Base-by-base conservation (phyloP, 2,113 vertebrate species). In the Pygathrix nemaeus region DNA sequence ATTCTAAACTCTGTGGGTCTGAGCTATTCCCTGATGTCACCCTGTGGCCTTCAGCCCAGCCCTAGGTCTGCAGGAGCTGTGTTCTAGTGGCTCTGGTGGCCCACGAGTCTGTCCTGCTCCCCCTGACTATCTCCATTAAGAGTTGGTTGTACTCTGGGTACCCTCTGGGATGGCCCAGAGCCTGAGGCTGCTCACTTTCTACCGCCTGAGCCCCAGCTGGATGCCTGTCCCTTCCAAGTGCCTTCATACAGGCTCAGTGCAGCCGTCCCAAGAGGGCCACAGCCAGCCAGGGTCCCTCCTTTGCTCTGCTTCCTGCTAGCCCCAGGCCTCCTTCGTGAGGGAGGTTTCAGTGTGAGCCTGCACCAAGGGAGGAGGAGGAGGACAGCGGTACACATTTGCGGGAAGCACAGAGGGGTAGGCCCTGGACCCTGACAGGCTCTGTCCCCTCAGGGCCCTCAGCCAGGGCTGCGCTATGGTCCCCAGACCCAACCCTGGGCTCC, bases 241-340 rank as follows among this genome's bases (percentile, higher is more conserved):
- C 35, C 59, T 92, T 72, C 21, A 5, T 8, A n/a, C 40, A 5
- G 38, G 70, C 79, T 59, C 9, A 3, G 50, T 17, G 59, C 50
- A 21, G 20, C 50, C 21, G 7, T 76, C 35, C n/a, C 27, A 5
- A 40, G 50, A 13, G 5, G 52, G 35, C 11, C 20, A 17, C 75
- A 4, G 20, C n/a, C 8, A 3, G 4, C n/a, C n/a, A 0, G 0
- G 2, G 21, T 23, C 25, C 21, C 91, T 12, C 35, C n/a, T 7
- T 35, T 35, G 14, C 20, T 27, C 52, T 55, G 40, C 11, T 27
- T 2, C 0, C 48, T n/a, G 85, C 38, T 18, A 13, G 59, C 25
- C 82, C 52, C 6, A 40, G 55, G 43, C 45, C 25, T 1, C 13
- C 57, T 66, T 82, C 23, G 68, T 64, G n/a, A 35, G 11, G n/a